Evolutionary conservation across 1,140 invertebrate species (phyloP), one percentile per base, ranked within the genome.

Genomic region (Apolygus lucorum): DNA sequence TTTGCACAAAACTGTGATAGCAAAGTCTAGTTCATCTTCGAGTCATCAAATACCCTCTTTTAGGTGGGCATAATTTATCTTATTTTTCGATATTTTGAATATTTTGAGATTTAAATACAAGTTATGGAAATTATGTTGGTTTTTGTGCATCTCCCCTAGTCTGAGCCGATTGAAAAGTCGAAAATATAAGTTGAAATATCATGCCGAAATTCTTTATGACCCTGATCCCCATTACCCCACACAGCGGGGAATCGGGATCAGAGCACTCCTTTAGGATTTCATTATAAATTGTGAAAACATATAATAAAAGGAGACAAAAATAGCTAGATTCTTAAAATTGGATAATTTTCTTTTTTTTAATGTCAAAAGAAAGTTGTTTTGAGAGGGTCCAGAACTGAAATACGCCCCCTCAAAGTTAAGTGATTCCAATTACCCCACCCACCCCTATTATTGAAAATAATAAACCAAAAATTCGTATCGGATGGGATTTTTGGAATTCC

Each of bases 341-440:
- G 34, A 42, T 42, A 4, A 42, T 42, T 42, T 42, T 42, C 34
- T 17, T 42, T 8, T 4, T n/a, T 4, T 4, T 4, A 42, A 42
- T 17, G 34, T 42, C 34, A 42, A 42, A 42, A 42, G 34, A 42
- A 42, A 4, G 34, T 42, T 42, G 17, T 8, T 42, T 42, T 42
- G 34, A 42, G 34, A 42, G 34, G 4, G 17, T 17, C 34, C 34
- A 42, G 34, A 42, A 42, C 34, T 42, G 34, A 42, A 17, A 42
- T 42, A 42, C 34, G 17, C 34, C 34, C 34, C 4, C 34, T 42
- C 24, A 4, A 62, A 62, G 24, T 17, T 62, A 62, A 22, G 54
- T 62, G 54, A 62, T 62, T 62, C 54, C 54, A 62, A 62, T 62
- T 62, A 62, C 54, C 54, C 54, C 54, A 62, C 54, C 54, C 54